Evolutionary conservation across 2,797 vertebrate species (phyloP).

Genomic region (Limnodromus scolopaceus): DNA sequence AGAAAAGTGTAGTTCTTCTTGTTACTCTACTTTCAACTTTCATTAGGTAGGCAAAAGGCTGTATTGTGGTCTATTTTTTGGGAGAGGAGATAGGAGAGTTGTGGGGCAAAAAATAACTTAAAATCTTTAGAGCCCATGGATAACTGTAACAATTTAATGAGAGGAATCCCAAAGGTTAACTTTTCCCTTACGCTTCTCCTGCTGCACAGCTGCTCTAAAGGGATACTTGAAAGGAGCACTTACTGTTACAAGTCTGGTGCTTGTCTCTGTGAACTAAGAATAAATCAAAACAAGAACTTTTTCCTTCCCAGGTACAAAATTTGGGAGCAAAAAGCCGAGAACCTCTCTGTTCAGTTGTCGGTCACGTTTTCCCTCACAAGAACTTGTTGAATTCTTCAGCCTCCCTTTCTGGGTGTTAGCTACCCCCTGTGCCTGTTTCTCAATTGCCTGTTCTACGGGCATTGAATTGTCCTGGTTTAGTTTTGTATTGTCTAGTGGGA

Average conservation of each 20-base stretch:
- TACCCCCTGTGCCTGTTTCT: not conserved
- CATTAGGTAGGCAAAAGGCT: not conserved
- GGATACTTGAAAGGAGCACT: not conserved
- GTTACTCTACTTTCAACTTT: not conserved
- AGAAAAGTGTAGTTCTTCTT: not conserved
- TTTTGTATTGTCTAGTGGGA: not conserved
- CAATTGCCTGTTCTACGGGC: not conserved
- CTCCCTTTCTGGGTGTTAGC: not conserved
- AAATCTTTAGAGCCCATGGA: not conserved
- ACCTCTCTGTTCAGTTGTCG: not conserved
- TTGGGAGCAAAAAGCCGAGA: not conserved
- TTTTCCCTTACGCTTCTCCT: not conserved
- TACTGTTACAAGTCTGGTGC: not conserved
- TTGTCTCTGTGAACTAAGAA: not conserved
- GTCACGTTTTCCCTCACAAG: not conserved
- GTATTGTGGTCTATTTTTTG: not conserved
- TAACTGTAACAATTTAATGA: not conserved
- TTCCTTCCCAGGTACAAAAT: not conserved
- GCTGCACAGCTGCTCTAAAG: accelerated
- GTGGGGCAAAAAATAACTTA: not conserved
- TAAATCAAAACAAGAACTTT: not conserved
- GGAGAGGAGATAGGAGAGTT: not conserved
- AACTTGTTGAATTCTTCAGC: not conserved
- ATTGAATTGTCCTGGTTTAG: not conserved
- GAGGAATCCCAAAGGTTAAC: not conserved